Conservation (phyloP, 2,888 invertebrate genomes). For the Heliconius sara region DNA sequence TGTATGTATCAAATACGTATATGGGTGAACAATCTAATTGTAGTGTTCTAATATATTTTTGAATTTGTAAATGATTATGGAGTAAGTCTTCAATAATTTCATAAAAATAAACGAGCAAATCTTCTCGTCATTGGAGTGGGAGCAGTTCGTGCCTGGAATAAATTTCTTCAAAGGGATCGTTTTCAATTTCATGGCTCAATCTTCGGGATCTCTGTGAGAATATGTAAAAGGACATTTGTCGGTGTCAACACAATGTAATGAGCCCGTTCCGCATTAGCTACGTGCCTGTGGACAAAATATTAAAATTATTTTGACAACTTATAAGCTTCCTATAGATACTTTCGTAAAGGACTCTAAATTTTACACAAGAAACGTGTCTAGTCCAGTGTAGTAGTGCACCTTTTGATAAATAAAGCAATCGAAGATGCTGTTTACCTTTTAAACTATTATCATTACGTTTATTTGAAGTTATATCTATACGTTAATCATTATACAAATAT, state of each 20-base stretch:
- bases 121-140: constrained; percentile 77
- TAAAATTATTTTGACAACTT: constrained; percentile 12
- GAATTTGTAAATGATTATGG: constrained; percentile 60
- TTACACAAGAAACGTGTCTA: no score
- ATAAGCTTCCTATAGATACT: neutral
- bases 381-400: no score
- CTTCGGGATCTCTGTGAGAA: constrained; percentile 81
- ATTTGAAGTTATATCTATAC: neutral
- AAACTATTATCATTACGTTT: neutral
- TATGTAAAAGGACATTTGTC: constrained; percentile 83
- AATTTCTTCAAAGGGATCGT: constrained; percentile 83
- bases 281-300: constrained; percentile 65
- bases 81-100: constrained; percentile 79
- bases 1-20: neutral
- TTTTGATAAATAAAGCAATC: no score
- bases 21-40: neutral
- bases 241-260: constrained; percentile 82
- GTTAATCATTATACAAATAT: neutral
- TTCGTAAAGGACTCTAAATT: no score
- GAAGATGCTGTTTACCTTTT: no score
- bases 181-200: constrained; percentile 84
- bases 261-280: constrained; percentile 75
- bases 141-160: constrained; percentile 82
- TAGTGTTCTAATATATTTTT: constrained; percentile 1
- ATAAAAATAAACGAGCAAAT: constrained; percentile 83